Evolutionary conservation across 2,797 vertebrate species (phyloP), one percentile per base, ranked within the genome.

Genomic region (Syngnathus rostellatus): DNA sequence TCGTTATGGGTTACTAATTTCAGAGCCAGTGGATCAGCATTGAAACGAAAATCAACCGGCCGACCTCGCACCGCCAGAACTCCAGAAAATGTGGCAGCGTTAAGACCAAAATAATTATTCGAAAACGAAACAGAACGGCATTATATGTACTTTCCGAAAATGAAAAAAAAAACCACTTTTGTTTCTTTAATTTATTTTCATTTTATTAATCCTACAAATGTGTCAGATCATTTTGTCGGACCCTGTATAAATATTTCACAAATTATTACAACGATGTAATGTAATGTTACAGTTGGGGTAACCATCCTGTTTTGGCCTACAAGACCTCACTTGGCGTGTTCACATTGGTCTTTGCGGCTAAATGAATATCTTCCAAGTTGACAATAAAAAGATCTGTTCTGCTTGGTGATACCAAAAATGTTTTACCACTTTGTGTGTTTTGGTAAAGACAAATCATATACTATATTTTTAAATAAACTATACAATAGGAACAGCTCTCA

Each of bases 221-320:
- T 4, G 3, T 31, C 31, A 31, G 31, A 31, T 4, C 31, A 31
- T 31, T 31, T 31, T 31, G 31, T 31, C 31, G 31, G 31, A 31
- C 31, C 31, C 31, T 31, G 31, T 31, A 87, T 89, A 90, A 88
- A 88, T 89, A 86, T 88, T 88, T 89, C 85, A 89, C 86, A 89
- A 87, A 83, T 89, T 85, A 88, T 90, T 90, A 89, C 86, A 90
- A 88, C 77, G 81, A 81, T 83, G 31, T 31, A 31, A 31, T 31
- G 31, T 82, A 81, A 82, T 85, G 83, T 84, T 86, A 83, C 86
- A 87, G 83, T 74, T 80, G 64, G 62, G 70, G 68, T 79, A 81
- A 74, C 77, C 80, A 73, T 74, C 60, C 62, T 75, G 53, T 69
- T 76, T 83, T 84, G 84, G 83, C 79, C 79, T 77, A 79, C 81